Base-by-base conservation (phyloP, 2,113 vertebrate genomes). In the Neodontobutis hainanensis region DNA sequence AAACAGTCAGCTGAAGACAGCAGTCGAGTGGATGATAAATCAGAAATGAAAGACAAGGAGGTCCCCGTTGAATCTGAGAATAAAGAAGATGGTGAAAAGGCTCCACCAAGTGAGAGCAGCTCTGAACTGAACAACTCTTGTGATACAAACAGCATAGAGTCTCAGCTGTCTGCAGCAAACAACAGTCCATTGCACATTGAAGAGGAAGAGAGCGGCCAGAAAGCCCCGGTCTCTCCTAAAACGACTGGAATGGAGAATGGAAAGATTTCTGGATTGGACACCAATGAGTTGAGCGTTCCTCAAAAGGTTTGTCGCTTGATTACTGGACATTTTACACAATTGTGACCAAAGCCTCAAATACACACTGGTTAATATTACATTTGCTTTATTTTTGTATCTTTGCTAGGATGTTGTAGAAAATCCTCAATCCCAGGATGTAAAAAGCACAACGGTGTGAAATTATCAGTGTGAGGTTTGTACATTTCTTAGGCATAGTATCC, bases 81-180 rank as follows among this genome's bases (percentile, higher is more conserved):
- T 9, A 75, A 74, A 12, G 68, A 8, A 68, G 11, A 68, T 0
- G 6, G 3, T 6, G 66, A 66, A 61, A 73, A 65, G 49, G 53
- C 46, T 60, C 40, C 53, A 5, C 43, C 32, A 0, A 89, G 87
- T n/a, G 83, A 84, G 16, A 91, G 82, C 77, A 87, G 87, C 80
- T 82, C 79, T 52, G 85, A 88, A 80, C 72, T 62, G 62, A 81
- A 83, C 71, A 53, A 68, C 66, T 85, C 88, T 7, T 61, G 40
- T 35, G 86, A 89, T 15, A 86, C 86, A 1, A 81, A 68, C 69
- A 91, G 90, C 46, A 42, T 88, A 80, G 90, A 91, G 5, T 70
- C 71, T 0, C 78, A 87, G 69, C 79, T 88, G 48, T 62, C 74
- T 11, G 77, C 73, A 12, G 74, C 34, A 8, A 77, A 67, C 9